Conservation (phyloP, 2,888 invertebrate species). For the Chloromyia formosa region DNA sequence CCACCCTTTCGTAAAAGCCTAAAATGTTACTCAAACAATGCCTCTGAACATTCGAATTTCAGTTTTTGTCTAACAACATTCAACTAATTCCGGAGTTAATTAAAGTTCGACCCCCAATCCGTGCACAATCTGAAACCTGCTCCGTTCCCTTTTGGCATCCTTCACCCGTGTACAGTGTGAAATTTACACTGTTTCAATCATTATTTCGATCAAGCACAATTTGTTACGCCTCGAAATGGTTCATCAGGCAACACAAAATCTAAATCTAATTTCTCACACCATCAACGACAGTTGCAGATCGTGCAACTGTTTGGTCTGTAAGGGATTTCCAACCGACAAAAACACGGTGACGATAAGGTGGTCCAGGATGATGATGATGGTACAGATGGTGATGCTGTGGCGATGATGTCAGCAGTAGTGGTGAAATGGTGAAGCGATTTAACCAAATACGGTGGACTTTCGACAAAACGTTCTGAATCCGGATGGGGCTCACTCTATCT, state of each 20-base stretch:
- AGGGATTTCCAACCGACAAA: conserved; percentile 2
- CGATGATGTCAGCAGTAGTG: neutral
- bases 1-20: too few relatives aligned
- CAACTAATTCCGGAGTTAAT: too few relatives aligned
- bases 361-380: neutral
- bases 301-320: neutral
- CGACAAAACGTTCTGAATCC: too few relatives aligned
- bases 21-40: too few relatives aligned
- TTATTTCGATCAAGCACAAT: conserved; percentile 32
- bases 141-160: too few relatives aligned
- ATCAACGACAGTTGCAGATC: neutral
- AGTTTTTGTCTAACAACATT: too few relatives aligned
- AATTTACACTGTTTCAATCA: neutral
- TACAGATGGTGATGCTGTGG: neutral
- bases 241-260: conserved; percentile 23
- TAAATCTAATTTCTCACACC: conserved; percentile 34
- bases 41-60: too few relatives aligned
- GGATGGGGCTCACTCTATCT: neutral
- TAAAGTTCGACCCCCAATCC: too few relatives aligned
- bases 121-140: too few relatives aligned
- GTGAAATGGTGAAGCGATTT: conserved; percentile 13
- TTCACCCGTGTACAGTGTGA: neutral
- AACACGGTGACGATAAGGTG: neutral
- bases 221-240: conserved; percentile 26
- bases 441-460: conserved; percentile 6